Evolutionary conservation across 2,888 invertebrate genomes (phyloP), one percentile per base, ranked within the genome.

Genomic region (Pristionchus arcanus): DNA sequence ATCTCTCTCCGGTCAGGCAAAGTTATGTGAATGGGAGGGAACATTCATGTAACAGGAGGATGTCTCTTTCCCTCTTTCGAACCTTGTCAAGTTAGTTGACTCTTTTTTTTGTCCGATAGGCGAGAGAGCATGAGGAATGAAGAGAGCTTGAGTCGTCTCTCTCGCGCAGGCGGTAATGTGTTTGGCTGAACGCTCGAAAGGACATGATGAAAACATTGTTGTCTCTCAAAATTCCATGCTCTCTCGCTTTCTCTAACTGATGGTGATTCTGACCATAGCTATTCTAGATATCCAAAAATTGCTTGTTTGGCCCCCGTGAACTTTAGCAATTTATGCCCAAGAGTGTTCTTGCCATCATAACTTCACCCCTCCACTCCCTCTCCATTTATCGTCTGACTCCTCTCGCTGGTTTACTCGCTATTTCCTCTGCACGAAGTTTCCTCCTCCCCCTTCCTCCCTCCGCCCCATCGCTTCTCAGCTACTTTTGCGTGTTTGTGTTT

Each of bases 401-500:
- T 59, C 59, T 59, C 84, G 34, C 21, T 25, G n/a, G n/a, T 81
- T 66, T 66, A 42, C 66, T 37, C 68, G 31, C 68, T 88, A 31
- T 77, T 71, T 87, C 87, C n/a, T 21, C 15, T 28, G 55, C 49
- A n/a, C 74, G 15, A 28, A 37, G 5, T n/a, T 28, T 21, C 34
- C 21, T 77, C 55, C 31, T 13, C 88, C 42, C 71, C 59, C 31
- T 31, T 28, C 49, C 87, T n/a, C 42, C 74, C 88, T 77, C 74
- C 74, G 9, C 28, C 77, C 53, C 81, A 42, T 81, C 53, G 28
- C n/a, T n/a, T 53, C 19, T 53, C 81, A 81, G 81, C 81, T 81
- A 53, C 81, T 81, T 81, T 81, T 81, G 74, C 49, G 49, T 81
- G 81, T 25, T 42, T 81, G 28, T 88, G 74, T 88, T 37, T 53